Base-by-base conservation (phyloP, 2,888 invertebrate genomes). In the Lycia hirtaria region DNA sequence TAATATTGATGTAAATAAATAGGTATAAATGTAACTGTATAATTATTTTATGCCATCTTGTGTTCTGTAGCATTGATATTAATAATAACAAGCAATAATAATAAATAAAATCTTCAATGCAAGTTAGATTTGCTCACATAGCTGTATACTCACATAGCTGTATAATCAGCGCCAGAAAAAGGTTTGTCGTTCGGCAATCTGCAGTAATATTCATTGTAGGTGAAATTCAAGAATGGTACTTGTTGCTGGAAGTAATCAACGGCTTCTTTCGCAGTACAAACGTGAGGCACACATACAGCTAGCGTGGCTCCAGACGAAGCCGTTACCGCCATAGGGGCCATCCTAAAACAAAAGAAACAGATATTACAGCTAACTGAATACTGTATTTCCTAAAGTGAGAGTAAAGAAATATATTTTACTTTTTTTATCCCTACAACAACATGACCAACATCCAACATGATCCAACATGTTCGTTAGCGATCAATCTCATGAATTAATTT, bases 171-270 rank as follows among this genome's bases (percentile, higher is more conserved):
- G 1, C 74, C 62, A 0, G 66, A 69, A 37, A 76, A 78, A 0
- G 81, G 81, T 28, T 84, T 87, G 50, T 87, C 87, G 28, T 80
- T 71, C 0, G 86, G 85, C 28, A 87, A 58, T 4, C 87, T 75
- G 56, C 84, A 87, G 52, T 69, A 85, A 17, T 69, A 68, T 43
- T 83, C 83, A 0, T 49, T 54, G 51, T 71, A 82, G 1, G 72
- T 72, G 4, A 82, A 50, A 49, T 84, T 76, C 2, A 78, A 9
- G 26, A 66, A 62, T 0, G 69, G 57, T 15, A 73, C 37, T 1
- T 41, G 52, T 0, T 69, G 56, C 40, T 75, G 71, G 4, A 79
- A 47, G 56, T 72, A 79, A 14, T 75, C 61, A 0, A 83, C 30
- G 0, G 79, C 78, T 60, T 81, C 72, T 0, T 57, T 65, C 0